A percentile compares a stretch with the other conserved stretches of the same genome.
Conservation (phyloP, 2,888 invertebrate species). For the Geotrupes spiniger region DNA sequence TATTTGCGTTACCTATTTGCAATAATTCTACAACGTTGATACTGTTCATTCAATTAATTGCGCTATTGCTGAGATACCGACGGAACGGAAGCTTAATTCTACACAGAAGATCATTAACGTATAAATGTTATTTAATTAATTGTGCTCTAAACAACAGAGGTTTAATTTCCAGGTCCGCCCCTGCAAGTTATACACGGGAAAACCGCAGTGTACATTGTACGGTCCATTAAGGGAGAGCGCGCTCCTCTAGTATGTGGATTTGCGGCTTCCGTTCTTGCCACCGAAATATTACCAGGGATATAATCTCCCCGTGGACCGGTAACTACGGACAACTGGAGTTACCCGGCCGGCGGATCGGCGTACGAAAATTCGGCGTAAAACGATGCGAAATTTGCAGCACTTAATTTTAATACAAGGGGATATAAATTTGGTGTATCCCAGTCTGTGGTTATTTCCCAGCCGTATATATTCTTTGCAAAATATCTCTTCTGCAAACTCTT, state of each 20-base stretch:
- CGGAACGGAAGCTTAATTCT: not conserved
- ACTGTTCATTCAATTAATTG: constrained; percentile 8
- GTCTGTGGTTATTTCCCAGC: too few relatives aligned
- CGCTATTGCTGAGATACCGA: constrained; percentile 1
- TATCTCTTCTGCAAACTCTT: too few relatives aligned
- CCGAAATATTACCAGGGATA: not conserved
- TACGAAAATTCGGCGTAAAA: too few relatives aligned
- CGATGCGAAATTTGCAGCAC: too few relatives aligned
- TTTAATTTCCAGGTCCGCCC: not conserved
- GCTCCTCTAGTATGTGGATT: constrained; percentile 3
- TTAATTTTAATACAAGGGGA: too few relatives aligned
- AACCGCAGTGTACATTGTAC: constrained; percentile 10
- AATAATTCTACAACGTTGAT: too few relatives aligned
- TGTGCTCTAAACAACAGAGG: not conserved
- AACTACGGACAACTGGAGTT: too few relatives aligned
- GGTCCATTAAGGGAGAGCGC: constrained; percentile 8
- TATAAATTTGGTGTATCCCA: too few relatives aligned
- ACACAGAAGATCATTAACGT: not conserved
- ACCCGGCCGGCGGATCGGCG: too few relatives aligned
- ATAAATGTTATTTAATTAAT: constrained; percentile 4
- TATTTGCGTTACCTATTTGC: too few relatives aligned
- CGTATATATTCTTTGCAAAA: too few relatives aligned
- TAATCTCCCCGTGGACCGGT: not conserved
- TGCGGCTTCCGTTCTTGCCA: not conserved
- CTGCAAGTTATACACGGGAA: not conserved